Evolutionary conservation across 2,113 vertebrate genomes (phyloP).

Genomic region (Actenoides hombroni): DNA sequence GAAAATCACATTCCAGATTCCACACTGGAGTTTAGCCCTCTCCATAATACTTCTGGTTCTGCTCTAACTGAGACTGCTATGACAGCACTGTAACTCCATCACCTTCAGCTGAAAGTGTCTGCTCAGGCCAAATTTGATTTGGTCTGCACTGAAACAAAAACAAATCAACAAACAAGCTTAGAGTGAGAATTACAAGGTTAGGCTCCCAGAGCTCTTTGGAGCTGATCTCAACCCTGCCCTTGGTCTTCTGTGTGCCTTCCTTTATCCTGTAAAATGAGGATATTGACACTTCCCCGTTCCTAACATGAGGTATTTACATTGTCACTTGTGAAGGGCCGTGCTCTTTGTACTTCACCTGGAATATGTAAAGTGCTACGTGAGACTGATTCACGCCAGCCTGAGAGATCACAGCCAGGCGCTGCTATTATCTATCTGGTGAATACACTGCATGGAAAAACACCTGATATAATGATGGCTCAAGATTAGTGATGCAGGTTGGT

Average conservation of each 20-base stretch:
- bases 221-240: background rate
- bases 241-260: background rate
- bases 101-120: background rate
- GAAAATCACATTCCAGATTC: background rate
- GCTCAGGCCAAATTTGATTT: background rate
- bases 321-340: background rate
- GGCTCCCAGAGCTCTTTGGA: background rate
- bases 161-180: background rate
- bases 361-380: background rate
- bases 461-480: background rate
- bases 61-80: constrained; percentile 4
- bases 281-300: background rate
- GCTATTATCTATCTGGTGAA: background rate
- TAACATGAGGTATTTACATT: background rate
- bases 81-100: background rate
- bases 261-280: background rate
- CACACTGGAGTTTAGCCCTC: constrained; percentile 7
- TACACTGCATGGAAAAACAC: background rate
- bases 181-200: background rate
- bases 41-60: background rate
- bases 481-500: constrained; percentile 47
- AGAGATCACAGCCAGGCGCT: background rate
- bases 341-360: background rate
- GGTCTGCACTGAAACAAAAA: constrained; percentile 24
- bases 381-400: background rate